These are phyloP conservation scores for Drosophila burlai DNA, from an alignment of 1,140 invertebrate species.

Conservation along the genomic window DNA sequence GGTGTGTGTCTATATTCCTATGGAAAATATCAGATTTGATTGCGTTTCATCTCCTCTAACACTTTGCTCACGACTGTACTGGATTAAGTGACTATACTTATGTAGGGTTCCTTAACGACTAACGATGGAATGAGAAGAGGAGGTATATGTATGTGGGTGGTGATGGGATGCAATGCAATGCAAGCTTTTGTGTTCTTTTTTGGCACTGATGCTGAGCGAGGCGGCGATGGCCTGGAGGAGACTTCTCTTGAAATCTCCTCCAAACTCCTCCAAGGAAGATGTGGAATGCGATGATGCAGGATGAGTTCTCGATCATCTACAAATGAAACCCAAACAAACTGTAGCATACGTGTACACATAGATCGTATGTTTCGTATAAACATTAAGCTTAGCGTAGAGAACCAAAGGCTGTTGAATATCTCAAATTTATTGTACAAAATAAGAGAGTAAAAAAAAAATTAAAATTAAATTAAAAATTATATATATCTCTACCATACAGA, in stretches of 20 bases:
- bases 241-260: neutral
- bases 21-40: constrained; percentile 25
- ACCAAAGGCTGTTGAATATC: constrained; percentile 3
- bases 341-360: constrained; percentile 44
- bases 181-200: neutral
- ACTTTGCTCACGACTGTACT: constrained; percentile 3
- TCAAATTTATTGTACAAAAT: constrained; percentile 53
- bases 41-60: constrained; percentile 18
- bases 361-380: constrained; percentile 24
- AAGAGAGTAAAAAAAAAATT: constrained; percentile 17
- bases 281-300: constrained; percentile 19
- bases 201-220: constrained; percentile 40
- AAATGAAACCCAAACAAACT: constrained; percentile 70
- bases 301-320: constrained; percentile 25
- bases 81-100: constrained; percentile 7
- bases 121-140: constrained; percentile 17
- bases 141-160: constrained; percentile 15
- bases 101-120: constrained; percentile 17
- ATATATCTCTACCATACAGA: constrained; percentile 29
- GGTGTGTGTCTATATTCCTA: constrained; percentile 24
- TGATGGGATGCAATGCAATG: constrained; percentile 8
- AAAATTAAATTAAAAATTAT: constrained; percentile 13
- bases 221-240: neutral
- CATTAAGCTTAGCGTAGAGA: constrained; percentile 28
- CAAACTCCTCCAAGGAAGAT: neutral